Percentiles rank a stretch among this genome's conserved stretches.
Conservation (phyloP, 35 echinoderm and acorn worm genomes). For the Stichopus chloronotus region DNA sequence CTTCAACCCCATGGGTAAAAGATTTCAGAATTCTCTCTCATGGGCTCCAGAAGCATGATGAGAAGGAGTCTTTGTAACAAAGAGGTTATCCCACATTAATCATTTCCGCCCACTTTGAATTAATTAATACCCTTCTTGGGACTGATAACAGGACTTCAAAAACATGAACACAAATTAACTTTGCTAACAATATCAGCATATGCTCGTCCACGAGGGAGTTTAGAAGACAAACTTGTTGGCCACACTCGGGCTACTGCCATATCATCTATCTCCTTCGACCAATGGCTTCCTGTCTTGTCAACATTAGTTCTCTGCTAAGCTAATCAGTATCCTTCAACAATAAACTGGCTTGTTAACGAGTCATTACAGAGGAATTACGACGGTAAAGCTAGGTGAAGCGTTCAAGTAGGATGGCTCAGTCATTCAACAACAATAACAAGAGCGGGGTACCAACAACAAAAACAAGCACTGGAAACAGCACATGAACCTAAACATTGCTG, state of each 20-base stretch:
- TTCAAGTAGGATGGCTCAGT: too few species aligned
- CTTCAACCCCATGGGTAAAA: too few species aligned
- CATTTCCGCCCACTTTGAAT: not conserved
- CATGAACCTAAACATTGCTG: too few species aligned
- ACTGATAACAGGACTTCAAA: not conserved
- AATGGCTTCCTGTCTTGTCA: conserved; percentile 33
- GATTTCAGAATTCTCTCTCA: too few species aligned
- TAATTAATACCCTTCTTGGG: not conserved
- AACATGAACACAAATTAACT: not conserved
- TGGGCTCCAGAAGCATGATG: too few species aligned
- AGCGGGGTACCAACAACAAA: too few species aligned
- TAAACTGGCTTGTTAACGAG: conserved; percentile 3
- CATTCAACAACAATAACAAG: too few species aligned
- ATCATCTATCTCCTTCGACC: not conserved
- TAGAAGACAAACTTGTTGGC: not conserved
- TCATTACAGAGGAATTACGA: not conserved
- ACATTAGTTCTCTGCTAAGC: not conserved
- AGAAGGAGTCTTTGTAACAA: not conserved
- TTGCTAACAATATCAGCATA: not conserved
- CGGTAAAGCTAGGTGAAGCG: too few species aligned
- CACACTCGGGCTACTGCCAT: not conserved
- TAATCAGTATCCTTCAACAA: not conserved
- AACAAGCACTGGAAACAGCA: too few species aligned
- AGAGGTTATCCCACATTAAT: not conserved
- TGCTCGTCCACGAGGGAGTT: not conserved